A percentile compares a stretch with the other conserved stretches of the same genome.
Evolutionary conservation across 2,888 invertebrate species (phyloP).

Genomic region (Euproctis similis): DNA sequence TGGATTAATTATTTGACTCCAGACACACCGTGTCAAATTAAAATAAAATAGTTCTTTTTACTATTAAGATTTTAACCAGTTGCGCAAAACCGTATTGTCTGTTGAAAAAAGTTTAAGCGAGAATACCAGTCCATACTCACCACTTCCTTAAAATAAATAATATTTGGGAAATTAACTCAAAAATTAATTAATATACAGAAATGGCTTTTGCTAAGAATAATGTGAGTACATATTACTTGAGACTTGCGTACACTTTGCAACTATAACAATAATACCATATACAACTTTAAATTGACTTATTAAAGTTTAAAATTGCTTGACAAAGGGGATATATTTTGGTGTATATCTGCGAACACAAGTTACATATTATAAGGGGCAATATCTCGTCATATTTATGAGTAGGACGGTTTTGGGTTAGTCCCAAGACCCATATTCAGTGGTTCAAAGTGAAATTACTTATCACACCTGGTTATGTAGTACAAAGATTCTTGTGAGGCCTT

Average conservation of each 20-base stretch:
- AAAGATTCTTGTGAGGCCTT: conserved; percentile 11
- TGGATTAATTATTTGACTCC: too few relatives aligned
- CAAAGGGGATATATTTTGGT: too few relatives aligned
- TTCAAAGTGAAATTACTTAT: conserved; percentile 42
- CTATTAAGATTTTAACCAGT: too few relatives aligned
- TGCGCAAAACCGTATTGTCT: too few relatives aligned
- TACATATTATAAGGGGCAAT: conserved; percentile 21
- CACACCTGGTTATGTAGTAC: conserved; percentile 29
- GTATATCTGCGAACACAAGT: conserved; percentile 16
- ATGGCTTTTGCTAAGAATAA: conserved; percentile 18
- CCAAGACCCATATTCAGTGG: conserved; percentile 42
- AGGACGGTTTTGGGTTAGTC: conserved; percentile 33
- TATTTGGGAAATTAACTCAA: conserved; percentile 9
- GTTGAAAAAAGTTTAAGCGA: too few relatives aligned
- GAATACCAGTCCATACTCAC: too few relatives aligned
- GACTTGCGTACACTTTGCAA: conserved; percentile 20
- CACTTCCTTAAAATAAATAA: too few relatives aligned
- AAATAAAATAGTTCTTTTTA: too few relatives aligned
- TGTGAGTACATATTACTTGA: conserved; percentile 26
- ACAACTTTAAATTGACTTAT: neutral
- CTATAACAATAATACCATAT: neutral
- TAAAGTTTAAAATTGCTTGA: conserved; percentile 4
- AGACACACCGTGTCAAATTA: too few relatives aligned
- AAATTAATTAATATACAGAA: conserved; percentile 20
- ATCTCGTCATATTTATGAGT: conserved; percentile 42